Conservation (phyloP, 2,888 invertebrate genomes). For the Laspeyria flexula region DNA sequence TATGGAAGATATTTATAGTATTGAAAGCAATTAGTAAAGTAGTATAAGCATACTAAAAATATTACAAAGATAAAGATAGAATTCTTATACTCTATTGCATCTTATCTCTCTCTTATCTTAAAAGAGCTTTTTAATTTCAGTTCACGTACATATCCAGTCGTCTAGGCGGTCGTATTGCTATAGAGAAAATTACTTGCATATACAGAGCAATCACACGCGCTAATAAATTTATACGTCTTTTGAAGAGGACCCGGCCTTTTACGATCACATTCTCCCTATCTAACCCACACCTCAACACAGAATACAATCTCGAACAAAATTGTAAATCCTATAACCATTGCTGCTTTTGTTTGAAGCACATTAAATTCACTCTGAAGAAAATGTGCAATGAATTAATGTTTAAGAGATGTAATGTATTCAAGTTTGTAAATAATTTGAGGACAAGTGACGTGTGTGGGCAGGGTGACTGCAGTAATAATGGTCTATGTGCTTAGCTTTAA, state of each 20-base stretch:
- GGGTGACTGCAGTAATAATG: constrained; percentile 30
- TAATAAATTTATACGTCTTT: constrained; percentile 42
- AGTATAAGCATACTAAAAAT: too few relatives aligned
- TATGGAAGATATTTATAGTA: too few relatives aligned
- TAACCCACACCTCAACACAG: constrained; percentile 5
- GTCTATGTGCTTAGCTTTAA: constrained; percentile 34
- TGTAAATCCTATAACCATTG: constrained; percentile 7
- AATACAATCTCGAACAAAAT: constrained; percentile 8
- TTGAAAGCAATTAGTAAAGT: too few relatives aligned
- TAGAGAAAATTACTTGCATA: constrained; percentile 39
- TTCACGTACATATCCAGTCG: too few relatives aligned
- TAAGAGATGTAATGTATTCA: background rate
- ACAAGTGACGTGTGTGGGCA: constrained; percentile 6
- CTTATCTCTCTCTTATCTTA: too few relatives aligned
- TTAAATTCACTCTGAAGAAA: background rate
- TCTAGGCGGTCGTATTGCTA: constrained; percentile 8
- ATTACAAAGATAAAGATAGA: too few relatives aligned
- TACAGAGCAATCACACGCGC: constrained; percentile 31
- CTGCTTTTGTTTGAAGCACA: constrained; percentile 2
- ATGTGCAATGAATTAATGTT: constrained; percentile 8
- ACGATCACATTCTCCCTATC: constrained; percentile 32
- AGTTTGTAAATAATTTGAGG: constrained; percentile 1
- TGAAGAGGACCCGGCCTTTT: constrained; percentile 32
- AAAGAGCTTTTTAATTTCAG: too few relatives aligned
- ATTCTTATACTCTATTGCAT: too few relatives aligned